Conservation (phyloP, 2,113 vertebrate genomes). For the Pituophis catenifer region DNA sequence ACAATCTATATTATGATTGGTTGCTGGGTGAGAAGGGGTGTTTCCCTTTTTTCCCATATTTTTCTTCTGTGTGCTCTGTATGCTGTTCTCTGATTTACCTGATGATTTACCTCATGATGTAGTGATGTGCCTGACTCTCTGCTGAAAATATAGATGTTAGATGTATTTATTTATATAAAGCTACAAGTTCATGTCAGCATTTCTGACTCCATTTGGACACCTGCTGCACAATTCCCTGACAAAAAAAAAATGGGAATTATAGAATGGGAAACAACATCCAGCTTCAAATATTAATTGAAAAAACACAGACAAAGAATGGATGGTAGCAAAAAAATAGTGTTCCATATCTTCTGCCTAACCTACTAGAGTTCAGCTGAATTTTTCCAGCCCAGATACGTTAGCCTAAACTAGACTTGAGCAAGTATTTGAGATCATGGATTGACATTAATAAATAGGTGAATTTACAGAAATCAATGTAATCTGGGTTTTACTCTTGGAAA, state of each 20-base stretch:
- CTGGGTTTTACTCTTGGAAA: not conserved
- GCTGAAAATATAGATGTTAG: not conserved
- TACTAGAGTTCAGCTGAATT: not conserved
- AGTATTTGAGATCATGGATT: not conserved
- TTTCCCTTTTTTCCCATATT: not conserved
- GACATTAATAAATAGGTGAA: not conserved
- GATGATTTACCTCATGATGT: not conserved
- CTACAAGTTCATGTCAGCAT: not conserved
- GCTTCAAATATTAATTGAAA: not conserved
- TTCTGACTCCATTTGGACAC: not conserved
- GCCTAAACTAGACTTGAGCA: not conserved
- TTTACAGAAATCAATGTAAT: not conserved
- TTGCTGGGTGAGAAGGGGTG: not conserved
- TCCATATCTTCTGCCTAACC: not conserved
- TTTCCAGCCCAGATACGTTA: not conserved
- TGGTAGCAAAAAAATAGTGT: not conserved
- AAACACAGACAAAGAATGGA: not conserved
- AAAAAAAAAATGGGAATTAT: not conserved
- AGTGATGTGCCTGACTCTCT: not conserved
- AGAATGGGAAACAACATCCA: not conserved
- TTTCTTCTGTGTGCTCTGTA: not conserved
- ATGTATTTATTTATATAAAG: not conserved
- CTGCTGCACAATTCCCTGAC: not conserved
- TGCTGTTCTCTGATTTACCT: not conserved
- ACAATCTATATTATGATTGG: not conserved